Conservation (phyloP, 2,888 invertebrate genomes). For the Sarcophaga caerulescens region DNA sequence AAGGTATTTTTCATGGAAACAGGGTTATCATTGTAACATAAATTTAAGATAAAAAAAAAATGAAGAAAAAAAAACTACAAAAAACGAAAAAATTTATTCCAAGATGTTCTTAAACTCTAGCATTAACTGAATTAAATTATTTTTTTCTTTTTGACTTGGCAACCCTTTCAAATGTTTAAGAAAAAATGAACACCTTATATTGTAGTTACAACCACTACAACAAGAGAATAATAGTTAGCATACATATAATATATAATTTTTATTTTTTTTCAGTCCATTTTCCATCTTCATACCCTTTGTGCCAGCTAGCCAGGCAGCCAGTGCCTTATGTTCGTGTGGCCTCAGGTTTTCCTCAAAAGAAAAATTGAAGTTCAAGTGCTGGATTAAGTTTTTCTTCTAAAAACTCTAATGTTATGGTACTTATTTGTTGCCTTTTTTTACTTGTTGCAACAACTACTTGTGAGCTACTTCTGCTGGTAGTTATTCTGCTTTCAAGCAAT, state of each 20-base stretch:
- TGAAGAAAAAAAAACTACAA: too few species aligned
- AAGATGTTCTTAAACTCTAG: not conserved
- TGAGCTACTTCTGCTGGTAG: slow-evolving; percentile 45
- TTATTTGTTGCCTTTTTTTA: not conserved
- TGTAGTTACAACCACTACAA: not conserved
- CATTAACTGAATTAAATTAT: not conserved
- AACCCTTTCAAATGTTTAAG: not conserved
- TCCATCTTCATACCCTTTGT: not conserved
- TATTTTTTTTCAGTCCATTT: too few species aligned
- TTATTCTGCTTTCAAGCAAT: slow-evolving; percentile 51
- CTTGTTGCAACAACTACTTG: slow-evolving; percentile 28
- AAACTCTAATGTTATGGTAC: slow-evolving; percentile 37
- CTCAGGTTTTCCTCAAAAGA: slow-evolving; percentile 41
- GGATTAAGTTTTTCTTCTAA: slow-evolving; percentile 38
- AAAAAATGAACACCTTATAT: not conserved
- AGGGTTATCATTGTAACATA: not conserved
- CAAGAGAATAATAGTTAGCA: not conserved
- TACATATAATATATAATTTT: too few species aligned
- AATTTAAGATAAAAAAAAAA: too few species aligned
- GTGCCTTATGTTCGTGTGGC: not conserved
- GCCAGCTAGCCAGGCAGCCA: not conserved
- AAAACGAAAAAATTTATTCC: too few species aligned
- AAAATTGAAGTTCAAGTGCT: slow-evolving; percentile 60
- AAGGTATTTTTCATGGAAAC: not conserved
- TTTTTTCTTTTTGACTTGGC: not conserved